Conservation (phyloP, 2,888 invertebrate species). For the Tipula lateralis region DNA sequence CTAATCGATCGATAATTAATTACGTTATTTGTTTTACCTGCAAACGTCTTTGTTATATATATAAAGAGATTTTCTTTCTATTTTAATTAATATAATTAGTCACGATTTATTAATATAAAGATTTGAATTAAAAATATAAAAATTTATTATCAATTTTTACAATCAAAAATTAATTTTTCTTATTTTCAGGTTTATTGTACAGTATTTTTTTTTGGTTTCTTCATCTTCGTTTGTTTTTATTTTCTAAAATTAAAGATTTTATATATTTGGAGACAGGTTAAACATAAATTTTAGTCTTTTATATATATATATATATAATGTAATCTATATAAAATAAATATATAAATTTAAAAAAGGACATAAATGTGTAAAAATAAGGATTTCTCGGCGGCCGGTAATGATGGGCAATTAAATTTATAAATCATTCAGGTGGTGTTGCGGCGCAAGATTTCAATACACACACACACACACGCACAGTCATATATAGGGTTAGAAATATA, state of each 20-base stretch:
- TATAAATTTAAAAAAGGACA: background rate
- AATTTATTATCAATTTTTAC: slow-evolving; percentile 20
- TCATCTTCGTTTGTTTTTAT: background rate
- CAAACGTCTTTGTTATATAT: background rate
- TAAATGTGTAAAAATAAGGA: background rate
- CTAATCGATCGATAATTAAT: slow-evolving; percentile 19
- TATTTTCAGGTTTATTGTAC: background rate
- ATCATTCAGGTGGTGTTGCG: background rate
- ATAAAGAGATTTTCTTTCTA: background rate
- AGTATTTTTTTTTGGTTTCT: background rate
- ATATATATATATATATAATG: too few relatives aligned
- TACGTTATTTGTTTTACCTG: background rate
- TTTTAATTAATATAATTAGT: slow-evolving; percentile 24
- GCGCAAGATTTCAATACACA: background rate
- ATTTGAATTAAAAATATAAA: slow-evolving; percentile 7
- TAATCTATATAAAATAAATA: background rate
- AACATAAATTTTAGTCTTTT: background rate
- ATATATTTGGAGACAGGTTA: slow-evolving; percentile 4
- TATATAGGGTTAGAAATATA: background rate
- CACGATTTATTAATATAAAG: background rate
- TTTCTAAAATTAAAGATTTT: background rate
- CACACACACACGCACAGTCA: background rate
- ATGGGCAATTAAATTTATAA: background rate
- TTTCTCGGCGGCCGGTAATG: background rate
- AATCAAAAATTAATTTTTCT: slow-evolving; percentile 24